Base-by-base conservation (phyloP, 2,113 vertebrate genomes). In the Trematomus loennbergii region DNA sequence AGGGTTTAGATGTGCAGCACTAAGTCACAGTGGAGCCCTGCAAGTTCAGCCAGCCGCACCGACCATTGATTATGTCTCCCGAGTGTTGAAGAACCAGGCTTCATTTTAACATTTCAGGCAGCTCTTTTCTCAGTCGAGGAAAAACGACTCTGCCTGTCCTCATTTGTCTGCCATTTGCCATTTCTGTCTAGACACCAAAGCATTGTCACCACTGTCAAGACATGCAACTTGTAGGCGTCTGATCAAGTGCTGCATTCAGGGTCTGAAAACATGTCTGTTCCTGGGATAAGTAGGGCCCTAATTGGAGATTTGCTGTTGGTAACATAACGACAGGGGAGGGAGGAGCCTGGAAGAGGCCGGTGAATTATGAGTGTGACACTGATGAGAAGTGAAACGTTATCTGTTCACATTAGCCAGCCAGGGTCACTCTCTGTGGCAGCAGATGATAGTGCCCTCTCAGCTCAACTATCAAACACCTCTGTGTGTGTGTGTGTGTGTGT, bases 331-430 rank as follows among this genome's bases (percentile, higher is more conserved):
- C 75, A 78, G 61, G n/a, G n/a, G n/a, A n/a, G 54, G 48, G 25
- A 8, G 52, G 49, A 71, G 61, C 45, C 43, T n/a, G 62, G 43
- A 33, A 45, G 72, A 82, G 49, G 68, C 55, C 49, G 22, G 50
- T 63, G 78, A 78, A 71, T 89, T 88, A 68, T 83, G 72, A 86
- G 79, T 74, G 60, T 87, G 82, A 88, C 45, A 66, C 60, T 78
- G 86, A 84, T 92, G 81, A 72, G 62, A 65, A 17, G 62, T 82
- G 91, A 90, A 90, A 88, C 72, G 33, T 83, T 77, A 91, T 88
- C 91, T 89, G 79, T 83, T 74, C 75, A 75, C 79, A 72, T 86
- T 82, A 89, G 81, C 74, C 60, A 36, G 61, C 65, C 45, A 43
- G 78, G 75, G 75, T 82, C 84, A 43, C n/a, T n/a, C 78, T 87